A percentile compares a stretch with the other conserved stretches of the same genome.
Evolutionary conservation across 2,888 invertebrate species (phyloP).

Genomic region (Saturnia japonica): DNA sequence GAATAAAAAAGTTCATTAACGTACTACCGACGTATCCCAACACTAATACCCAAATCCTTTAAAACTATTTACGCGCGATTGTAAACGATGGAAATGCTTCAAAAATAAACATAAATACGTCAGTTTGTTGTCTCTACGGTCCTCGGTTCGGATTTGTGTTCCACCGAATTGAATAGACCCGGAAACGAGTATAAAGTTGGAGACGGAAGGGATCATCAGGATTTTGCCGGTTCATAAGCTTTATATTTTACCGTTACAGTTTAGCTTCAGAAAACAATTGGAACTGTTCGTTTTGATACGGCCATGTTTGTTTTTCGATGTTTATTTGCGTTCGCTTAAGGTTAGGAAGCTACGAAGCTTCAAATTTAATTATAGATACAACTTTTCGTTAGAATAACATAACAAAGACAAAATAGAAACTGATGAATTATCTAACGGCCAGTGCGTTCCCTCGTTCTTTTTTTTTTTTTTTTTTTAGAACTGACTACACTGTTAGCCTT

Average conservation of each 20-base stretch:
- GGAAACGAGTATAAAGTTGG: neutral
- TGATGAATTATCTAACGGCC: too few species aligned
- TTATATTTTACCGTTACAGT: constrained; percentile 9
- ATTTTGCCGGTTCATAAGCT: neutral
- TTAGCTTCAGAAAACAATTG: constrained; percentile 12
- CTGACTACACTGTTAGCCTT: too few species aligned
- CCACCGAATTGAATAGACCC: constrained; percentile 2
- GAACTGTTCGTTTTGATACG: constrained; percentile 1
- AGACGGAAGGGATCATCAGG: neutral
- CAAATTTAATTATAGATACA: neutral
- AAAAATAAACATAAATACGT: constrained; percentile 7
- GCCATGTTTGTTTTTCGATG: neutral
- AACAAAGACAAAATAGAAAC: neutral
- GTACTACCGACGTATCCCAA: neutral
- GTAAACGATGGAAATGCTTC: neutral
- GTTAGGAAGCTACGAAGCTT: neutral
- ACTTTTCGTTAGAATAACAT: neutral
- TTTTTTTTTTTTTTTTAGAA: too few species aligned
- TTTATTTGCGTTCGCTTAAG: constrained; percentile 5
- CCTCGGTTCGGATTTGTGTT: neutral
- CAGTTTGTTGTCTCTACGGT: constrained; percentile 10
- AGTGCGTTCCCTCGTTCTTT: too few species aligned
- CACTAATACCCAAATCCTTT: neutral
- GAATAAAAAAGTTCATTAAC: neutral
- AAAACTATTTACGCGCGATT: neutral